Percentiles rank a stretch among this genome's conserved stretches.
Evolutionary conservation across 2,113 vertebrate species (phyloP).

Genomic region (Xenotilapia leptura): DNA sequence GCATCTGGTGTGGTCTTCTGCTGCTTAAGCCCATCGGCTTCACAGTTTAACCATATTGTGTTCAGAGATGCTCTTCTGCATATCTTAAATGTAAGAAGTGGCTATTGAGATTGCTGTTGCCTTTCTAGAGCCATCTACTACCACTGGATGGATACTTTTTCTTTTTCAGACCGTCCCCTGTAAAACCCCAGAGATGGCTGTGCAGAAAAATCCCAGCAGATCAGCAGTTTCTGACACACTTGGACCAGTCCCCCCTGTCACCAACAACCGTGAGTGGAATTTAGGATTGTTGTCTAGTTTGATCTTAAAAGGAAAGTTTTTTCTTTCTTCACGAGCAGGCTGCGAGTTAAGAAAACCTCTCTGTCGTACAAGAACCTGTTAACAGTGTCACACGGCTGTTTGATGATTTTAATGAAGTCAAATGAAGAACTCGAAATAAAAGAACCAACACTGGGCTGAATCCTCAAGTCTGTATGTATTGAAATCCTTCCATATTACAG

Average conservation of each 20-base stretch:
- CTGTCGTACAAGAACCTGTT: background rate
- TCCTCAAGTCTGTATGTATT: constrained; percentile 39
- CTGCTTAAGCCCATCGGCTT: background rate
- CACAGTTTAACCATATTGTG: background rate
- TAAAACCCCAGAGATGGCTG: background rate
- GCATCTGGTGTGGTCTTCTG: background rate
- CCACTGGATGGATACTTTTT: background rate
- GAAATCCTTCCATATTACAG: constrained; percentile 39
- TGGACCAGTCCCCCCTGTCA: background rate
- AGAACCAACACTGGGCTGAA: background rate
- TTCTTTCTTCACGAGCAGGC: background rate
- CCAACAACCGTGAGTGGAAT: background rate
- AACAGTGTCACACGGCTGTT: background rate
- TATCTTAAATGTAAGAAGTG: background rate
- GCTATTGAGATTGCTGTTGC: fast-evolving
- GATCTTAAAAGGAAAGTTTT: background rate
- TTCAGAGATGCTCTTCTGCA: background rate
- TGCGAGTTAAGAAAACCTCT: background rate
- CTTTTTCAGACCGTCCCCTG: fast-evolving
- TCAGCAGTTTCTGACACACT: background rate
- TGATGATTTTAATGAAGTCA: background rate
- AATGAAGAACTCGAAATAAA: background rate
- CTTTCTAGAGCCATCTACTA: background rate
- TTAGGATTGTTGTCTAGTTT: background rate
- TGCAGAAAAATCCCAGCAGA: background rate